Percentiles rank a stretch among this genome's conserved stretches.
Evolutionary conservation across 2,797 vertebrate species (phyloP).

Genomic region (Eutrigla gurnardus): DNA sequence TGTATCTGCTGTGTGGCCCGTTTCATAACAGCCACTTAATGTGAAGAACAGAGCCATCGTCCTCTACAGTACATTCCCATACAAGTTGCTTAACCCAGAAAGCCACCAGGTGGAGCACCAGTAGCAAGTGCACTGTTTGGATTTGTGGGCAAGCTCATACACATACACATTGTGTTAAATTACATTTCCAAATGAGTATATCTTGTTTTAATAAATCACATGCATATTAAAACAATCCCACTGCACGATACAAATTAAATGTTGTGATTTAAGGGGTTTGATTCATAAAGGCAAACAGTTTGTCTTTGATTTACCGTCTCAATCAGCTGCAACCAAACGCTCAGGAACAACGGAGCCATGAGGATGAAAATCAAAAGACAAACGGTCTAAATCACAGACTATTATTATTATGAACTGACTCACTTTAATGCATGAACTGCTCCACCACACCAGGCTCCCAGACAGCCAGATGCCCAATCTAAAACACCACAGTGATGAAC

Average conservation of each 20-base stretch:
- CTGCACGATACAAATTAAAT: background rate
- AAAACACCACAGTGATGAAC: slow-evolving; percentile 47
- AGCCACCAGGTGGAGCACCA: slow-evolving; percentile 74
- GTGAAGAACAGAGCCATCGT: slow-evolving; percentile 25
- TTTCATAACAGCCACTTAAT: slow-evolving; percentile 29
- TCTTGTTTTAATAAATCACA: slow-evolving; percentile 1
- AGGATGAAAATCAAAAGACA: slow-evolving; percentile 20
- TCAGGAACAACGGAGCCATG: slow-evolving; percentile 15
- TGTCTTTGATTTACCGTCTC: slow-evolving; percentile 21
- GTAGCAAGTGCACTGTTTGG: slow-evolving; percentile 19
- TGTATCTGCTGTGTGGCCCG: slow-evolving; percentile 20
- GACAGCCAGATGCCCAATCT: slow-evolving; percentile 32
- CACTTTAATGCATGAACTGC: slow-evolving; percentile 44
- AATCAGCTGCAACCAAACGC: slow-evolving; percentile 20
- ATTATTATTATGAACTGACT: slow-evolving; percentile 28
- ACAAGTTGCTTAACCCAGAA: background rate
- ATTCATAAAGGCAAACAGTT: slow-evolving; percentile 14
- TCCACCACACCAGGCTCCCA: slow-evolving; percentile 25
- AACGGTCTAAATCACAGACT: slow-evolving; percentile 26
- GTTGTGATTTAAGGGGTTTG: slow-evolving; percentile 12
- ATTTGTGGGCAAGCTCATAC: background rate
- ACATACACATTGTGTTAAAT: slow-evolving; percentile 18
- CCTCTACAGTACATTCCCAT: background rate
- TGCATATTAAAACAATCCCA: slow-evolving; percentile 4
- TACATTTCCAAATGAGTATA: background rate